Evolutionary conservation across 2,888 invertebrate genomes (phyloP).

Genomic region (Catocala fraxini): DNA sequence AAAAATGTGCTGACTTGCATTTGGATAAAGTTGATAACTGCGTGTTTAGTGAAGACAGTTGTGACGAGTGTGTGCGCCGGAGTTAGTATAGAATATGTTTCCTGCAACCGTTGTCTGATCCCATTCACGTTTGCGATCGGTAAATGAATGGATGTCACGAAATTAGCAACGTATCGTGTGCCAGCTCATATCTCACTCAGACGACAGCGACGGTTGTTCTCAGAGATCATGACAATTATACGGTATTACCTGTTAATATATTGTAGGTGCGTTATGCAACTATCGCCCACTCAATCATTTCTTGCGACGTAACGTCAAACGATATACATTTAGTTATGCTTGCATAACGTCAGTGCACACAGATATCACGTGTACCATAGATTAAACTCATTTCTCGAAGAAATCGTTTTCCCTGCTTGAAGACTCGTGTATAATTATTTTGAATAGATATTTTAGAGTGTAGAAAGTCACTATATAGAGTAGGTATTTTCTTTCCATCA

Average conservation of each 20-base stretch:
- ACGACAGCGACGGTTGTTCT: slow-evolving; percentile 74
- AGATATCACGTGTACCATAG: not conserved
- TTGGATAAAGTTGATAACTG: slow-evolving; percentile 31
- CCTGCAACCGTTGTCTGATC: slow-evolving; percentile 66
- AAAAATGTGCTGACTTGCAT: slow-evolving; percentile 34
- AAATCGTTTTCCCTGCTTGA: not conserved
- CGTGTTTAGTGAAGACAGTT: slow-evolving; percentile 22
- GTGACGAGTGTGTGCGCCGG: slow-evolving; percentile 17
- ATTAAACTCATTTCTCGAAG: not conserved
- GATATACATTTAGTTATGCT: slow-evolving; percentile 59
- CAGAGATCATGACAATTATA: slow-evolving; percentile 78
- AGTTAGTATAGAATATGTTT: slow-evolving; percentile 33
- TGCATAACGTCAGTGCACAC: slow-evolving; percentile 25
- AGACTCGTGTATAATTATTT: too few species aligned
- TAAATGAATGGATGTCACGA: slow-evolving; percentile 83
- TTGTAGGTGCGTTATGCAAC: slow-evolving; percentile 65
- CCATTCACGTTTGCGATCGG: slow-evolving; percentile 78
- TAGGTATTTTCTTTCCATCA: too few species aligned
- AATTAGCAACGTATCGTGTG: slow-evolving; percentile 81
- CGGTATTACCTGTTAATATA: slow-evolving; percentile 78
- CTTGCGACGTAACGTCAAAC: slow-evolving; percentile 68
- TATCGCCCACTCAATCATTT: slow-evolving; percentile 75
- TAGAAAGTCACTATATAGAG: too few species aligned
- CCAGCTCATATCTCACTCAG: slow-evolving; percentile 81
- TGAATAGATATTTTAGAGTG: too few species aligned